phyloP scores from a whole-genome alignment of 1,140 invertebrate species.

The Radopholus similis region DNA sequence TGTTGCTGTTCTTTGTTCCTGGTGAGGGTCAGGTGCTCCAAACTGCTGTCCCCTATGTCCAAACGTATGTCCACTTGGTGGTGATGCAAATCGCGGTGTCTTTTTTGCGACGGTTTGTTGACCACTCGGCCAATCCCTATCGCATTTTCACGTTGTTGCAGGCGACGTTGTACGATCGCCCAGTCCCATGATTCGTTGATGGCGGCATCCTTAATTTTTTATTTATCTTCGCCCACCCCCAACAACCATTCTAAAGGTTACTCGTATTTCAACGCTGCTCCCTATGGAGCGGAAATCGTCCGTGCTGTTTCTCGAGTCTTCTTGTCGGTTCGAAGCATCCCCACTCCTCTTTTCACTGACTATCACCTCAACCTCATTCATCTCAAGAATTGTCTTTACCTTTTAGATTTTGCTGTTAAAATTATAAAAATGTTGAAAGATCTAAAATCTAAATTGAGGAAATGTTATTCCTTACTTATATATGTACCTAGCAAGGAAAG shows the following conservation, averaged over 20 bases:
- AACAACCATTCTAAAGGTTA: background rate
- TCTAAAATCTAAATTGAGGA: no score
- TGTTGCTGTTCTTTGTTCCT: background rate
- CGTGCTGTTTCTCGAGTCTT: background rate
- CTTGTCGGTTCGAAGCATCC: no score
- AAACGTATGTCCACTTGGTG: background rate
- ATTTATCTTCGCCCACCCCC: background rate
- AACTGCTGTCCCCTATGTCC: background rate
- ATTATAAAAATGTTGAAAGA: no score
- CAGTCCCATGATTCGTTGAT: constrained; percentile 21
- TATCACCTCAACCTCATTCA: no score
- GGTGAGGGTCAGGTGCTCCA: background rate
- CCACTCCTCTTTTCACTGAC: no score
- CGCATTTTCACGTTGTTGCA: background rate
- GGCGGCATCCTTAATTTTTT: constrained; percentile 13
- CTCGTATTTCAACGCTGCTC: background rate
- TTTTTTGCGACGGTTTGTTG: background rate
- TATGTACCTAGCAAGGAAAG: no score
- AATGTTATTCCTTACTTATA: no score
- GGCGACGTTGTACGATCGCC: constrained; percentile 4
- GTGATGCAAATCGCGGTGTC: no score
- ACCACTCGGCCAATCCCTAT: background rate
- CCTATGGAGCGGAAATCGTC: background rate
- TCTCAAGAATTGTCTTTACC: no score
- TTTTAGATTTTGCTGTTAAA: no score